A percentile compares a stretch with the other conserved stretches of the same genome.
Conservation (phyloP, 2,888 invertebrate species). For the Amblyjoppa proteus region DNA sequence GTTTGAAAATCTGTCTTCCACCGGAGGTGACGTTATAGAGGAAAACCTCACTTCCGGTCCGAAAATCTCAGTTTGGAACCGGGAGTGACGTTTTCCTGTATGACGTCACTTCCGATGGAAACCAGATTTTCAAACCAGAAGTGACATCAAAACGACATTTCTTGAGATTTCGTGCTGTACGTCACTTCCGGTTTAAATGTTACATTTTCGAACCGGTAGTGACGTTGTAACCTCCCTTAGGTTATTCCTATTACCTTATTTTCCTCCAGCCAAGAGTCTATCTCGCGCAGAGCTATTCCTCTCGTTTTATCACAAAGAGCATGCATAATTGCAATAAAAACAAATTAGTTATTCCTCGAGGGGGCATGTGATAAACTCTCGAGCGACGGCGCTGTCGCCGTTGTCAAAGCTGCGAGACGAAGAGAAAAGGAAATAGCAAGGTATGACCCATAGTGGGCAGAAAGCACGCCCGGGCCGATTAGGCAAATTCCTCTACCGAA, state of each 20-base stretch:
- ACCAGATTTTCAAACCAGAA: no score
- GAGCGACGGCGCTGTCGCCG: background rate
- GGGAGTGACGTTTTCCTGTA: no score
- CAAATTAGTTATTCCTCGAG: constrained; percentile 19
- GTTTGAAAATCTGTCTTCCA: no score
- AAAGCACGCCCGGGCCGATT: constrained; percentile 23
- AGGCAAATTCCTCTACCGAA: constrained; percentile 48
- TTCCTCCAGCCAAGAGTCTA: background rate
- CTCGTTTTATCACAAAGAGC: constrained; percentile 1
- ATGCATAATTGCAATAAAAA: constrained; percentile 19
- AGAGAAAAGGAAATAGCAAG: background rate
- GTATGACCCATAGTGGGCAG: constrained; percentile 4
- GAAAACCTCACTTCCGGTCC: no score
- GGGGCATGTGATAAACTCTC: constrained; percentile 34
- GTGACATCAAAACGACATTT: no score
- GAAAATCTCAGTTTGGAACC: background rate
- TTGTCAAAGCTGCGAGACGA: background rate
- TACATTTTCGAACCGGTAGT: background rate
- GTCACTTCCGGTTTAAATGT: no score
- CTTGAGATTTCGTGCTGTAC: no score
- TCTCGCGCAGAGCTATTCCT: background rate
- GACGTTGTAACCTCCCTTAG: background rate
- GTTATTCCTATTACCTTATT: background rate
- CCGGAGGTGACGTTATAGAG: no score
- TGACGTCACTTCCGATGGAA: no score